These are phyloP conservation scores for Montipora cactus DNA, from an alignment of 64 coral and sea anemone species.

Conservation along the genomic window DNA sequence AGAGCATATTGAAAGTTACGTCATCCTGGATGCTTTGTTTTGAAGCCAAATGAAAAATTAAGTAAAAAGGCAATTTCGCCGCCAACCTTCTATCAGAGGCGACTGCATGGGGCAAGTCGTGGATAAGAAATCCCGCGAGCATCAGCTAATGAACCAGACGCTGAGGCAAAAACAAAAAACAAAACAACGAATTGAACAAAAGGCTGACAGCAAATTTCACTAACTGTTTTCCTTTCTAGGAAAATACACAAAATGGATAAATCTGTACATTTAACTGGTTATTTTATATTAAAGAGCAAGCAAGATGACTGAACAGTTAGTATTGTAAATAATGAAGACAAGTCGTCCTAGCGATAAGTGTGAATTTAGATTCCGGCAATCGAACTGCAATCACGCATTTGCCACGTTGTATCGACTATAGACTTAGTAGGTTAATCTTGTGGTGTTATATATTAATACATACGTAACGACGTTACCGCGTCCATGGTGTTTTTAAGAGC, in stretches of 20 bases:
- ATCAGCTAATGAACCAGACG: background rate
- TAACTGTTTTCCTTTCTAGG: slow-evolving; percentile 15
- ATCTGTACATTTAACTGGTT: slow-evolving; percentile 35
- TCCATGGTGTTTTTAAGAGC: slow-evolving; percentile 39
- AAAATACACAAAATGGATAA: slow-evolving; percentile 8
- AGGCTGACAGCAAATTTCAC: background rate
- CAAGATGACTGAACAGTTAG: background rate
- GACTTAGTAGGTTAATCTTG: background rate
- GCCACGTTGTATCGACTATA: background rate
- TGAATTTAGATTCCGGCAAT: background rate
- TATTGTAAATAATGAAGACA: slow-evolving; percentile 54
- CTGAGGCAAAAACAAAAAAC: background rate
- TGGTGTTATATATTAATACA: background rate
- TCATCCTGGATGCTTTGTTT: too few species aligned
- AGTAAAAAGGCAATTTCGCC: too few species aligned
- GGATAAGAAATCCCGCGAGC: background rate
- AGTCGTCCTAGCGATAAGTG: slow-evolving; percentile 18
- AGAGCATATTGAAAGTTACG: background rate
- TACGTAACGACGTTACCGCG: background rate
- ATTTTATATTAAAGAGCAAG: slow-evolving; percentile 46
- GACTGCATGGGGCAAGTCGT: background rate
- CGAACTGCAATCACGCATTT: background rate
- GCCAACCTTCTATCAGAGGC: too few species aligned
- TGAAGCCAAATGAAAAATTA: too few species aligned
- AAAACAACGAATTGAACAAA: background rate